These are phyloP conservation scores for Poecilia wingei DNA, from an alignment of 2,797 vertebrate species.

Conservation along the genomic window DNA sequence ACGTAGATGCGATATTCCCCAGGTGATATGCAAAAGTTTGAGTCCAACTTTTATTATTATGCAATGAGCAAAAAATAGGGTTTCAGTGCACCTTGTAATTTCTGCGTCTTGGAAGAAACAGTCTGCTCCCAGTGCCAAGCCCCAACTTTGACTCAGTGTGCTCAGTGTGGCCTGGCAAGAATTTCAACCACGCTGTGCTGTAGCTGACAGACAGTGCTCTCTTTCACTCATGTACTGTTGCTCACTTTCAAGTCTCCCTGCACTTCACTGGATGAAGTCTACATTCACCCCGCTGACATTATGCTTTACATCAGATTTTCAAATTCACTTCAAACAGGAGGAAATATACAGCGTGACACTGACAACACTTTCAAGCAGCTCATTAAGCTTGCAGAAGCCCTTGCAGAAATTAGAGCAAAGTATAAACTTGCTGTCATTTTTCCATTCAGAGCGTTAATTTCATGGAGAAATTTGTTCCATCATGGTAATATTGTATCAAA, in stretches of 20 bases:
- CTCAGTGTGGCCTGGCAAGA: constrained; percentile 38
- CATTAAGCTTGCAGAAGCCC: neutral
- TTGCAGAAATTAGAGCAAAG: neutral
- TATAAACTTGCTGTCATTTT: neutral
- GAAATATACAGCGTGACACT: neutral
- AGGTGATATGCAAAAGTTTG: constrained; percentile 27
- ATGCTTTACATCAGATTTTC: constrained; percentile 13
- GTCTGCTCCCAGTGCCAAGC: constrained; percentile 36
- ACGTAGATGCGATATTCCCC: constrained; percentile 21
- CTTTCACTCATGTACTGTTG: constrained; percentile 25
- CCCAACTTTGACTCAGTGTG: constrained; percentile 36
- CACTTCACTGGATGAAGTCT: constrained; percentile 28
- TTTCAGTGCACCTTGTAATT: constrained; percentile 50
- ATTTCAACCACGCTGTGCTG: constrained; percentile 24
- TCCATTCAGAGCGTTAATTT: neutral
- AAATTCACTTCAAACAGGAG: constrained; percentile 6
- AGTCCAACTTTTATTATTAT: constrained; percentile 13
- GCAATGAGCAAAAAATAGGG: constrained; percentile 38
- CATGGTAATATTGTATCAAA: neutral
- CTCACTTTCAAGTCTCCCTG: constrained; percentile 20
- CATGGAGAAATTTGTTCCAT: neutral
- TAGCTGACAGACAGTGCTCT: constrained; percentile 39
- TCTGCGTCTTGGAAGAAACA: constrained; percentile 42
- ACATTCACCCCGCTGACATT: constrained; percentile 15
- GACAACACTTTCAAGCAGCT: neutral